Conservation (phyloP, 2,797 vertebrate species). For the Babyrousa celebensis region DNA sequence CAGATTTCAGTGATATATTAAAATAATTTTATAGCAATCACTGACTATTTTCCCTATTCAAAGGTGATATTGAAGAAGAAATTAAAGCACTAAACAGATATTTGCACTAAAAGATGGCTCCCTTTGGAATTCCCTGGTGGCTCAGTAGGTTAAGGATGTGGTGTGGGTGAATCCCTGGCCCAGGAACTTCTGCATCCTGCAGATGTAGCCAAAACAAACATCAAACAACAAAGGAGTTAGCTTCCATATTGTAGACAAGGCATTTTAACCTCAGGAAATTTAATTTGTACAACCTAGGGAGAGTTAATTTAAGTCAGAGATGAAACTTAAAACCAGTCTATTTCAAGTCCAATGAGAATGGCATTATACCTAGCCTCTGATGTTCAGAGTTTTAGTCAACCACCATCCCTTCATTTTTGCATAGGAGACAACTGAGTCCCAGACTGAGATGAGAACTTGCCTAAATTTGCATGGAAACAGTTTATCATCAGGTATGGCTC, state of each 20-base stretch:
- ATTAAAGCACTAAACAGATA: background rate
- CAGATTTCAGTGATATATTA: background rate
- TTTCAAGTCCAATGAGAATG: background rate
- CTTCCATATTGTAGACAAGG: background rate
- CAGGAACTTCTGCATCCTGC: no score
- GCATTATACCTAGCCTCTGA: background rate
- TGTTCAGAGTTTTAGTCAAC: background rate
- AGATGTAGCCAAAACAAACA: no score
- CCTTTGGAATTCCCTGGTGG: no score
- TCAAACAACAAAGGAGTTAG: no score
- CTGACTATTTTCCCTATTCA: background rate
- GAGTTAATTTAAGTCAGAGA: background rate
- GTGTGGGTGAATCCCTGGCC: no score
- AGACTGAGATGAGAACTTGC: background rate
- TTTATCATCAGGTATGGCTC: background rate
- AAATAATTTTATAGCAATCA: background rate
- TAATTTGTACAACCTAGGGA: background rate
- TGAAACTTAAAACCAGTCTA: background rate
- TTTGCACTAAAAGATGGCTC: background rate
- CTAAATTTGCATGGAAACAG: background rate
- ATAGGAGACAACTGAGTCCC: background rate
- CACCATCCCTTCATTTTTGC: background rate
- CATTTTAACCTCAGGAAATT: background rate
- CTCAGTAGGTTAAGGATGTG: no score
- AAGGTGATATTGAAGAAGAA: background rate